Conservation (phyloP, 2,888 invertebrate species). For the Noctua janthina region DNA sequence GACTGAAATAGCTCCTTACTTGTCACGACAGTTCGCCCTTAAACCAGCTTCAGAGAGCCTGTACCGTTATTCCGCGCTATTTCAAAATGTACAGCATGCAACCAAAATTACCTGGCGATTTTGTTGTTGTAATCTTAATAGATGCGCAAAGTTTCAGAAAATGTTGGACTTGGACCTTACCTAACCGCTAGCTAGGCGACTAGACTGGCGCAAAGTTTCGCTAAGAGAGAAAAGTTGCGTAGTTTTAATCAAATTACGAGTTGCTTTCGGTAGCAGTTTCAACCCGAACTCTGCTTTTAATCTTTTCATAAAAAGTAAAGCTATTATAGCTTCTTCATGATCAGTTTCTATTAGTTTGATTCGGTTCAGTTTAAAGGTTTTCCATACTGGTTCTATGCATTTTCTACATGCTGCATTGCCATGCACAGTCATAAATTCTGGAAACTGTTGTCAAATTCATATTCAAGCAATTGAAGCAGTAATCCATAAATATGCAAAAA, state of each 20-base stretch:
- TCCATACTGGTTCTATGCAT: slow-evolving; percentile 14
- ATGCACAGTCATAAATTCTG: slow-evolving; percentile 38
- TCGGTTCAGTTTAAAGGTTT: neutral
- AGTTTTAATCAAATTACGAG: slow-evolving; percentile 67
- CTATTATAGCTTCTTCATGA: slow-evolving; percentile 5
- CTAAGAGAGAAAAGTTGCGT: slow-evolving; percentile 60
- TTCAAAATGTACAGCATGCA: slow-evolving; percentile 27
- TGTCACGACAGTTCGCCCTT: slow-evolving; percentile 77
- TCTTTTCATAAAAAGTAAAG: slow-evolving; percentile 7
- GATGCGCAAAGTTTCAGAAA: slow-evolving; percentile 58
- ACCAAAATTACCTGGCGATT: slow-evolving; percentile 35
- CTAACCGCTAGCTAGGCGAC: slow-evolving; percentile 42
- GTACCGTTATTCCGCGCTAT: slow-evolving; percentile 53
- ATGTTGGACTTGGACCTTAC: slow-evolving; percentile 37
- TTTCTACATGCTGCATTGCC: slow-evolving; percentile 12
- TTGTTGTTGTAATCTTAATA: slow-evolving; percentile 58
- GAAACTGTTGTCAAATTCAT: slow-evolving; percentile 61
- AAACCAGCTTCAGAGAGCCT: slow-evolving; percentile 65
- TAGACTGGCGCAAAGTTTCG: slow-evolving; percentile 55
- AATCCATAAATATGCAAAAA: slow-evolving; percentile 63
- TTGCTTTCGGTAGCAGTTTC: slow-evolving; percentile 48
- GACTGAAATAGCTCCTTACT: slow-evolving; percentile 75
- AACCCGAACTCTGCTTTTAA: slow-evolving; percentile 20
- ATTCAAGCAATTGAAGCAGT: slow-evolving; percentile 56
- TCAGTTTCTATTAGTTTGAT: slow-evolving; percentile 23